Percentiles rank a stretch among this genome's conserved stretches.
phyloP scores from a whole-genome alignment of 2,888 invertebrate species.

The Orchestes rusci region DNA sequence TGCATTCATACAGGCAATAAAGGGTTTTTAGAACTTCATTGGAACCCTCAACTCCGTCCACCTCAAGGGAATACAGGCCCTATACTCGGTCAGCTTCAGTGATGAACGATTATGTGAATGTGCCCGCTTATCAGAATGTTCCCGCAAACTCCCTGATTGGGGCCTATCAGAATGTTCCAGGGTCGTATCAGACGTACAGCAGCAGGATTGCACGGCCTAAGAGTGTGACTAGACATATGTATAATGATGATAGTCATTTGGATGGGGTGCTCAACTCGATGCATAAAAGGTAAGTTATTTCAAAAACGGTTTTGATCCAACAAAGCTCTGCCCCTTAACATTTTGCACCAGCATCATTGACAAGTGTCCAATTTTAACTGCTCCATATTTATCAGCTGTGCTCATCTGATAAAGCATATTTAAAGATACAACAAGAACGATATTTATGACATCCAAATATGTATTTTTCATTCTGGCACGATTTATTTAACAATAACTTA shows the following conservation, averaged over 20 bases:
- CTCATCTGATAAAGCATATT: too few species aligned
- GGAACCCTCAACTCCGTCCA: too few species aligned
- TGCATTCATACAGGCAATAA: too few species aligned
- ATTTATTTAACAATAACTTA: too few species aligned
- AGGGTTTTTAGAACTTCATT: background rate
- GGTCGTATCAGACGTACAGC: slow-evolving; percentile 41
- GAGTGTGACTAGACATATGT: slow-evolving; percentile 31
- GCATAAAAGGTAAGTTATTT: slow-evolving; percentile 41
- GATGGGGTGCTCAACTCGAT: slow-evolving; percentile 40
- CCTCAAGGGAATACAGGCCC: slow-evolving; percentile 32
- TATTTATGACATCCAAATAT: too few species aligned
- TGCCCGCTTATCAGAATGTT: slow-evolving; percentile 28
- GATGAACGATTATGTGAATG: slow-evolving; percentile 40
- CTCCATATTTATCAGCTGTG: too few species aligned
- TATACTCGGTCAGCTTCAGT: slow-evolving; percentile 37
- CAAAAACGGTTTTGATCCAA: background rate
- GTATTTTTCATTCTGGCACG: too few species aligned
- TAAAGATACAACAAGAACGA: too few species aligned
- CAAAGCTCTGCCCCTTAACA: too few species aligned
- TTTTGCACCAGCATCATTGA: background rate
- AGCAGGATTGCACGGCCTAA: slow-evolving; percentile 34
- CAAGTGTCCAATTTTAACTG: background rate
- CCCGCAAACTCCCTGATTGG: slow-evolving; percentile 1
- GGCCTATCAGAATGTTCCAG: slow-evolving; percentile 27
- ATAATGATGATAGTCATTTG: slow-evolving; percentile 38